These are phyloP conservation scores for Chascanopsetta lugubris DNA, from an alignment of 2,113 vertebrate genomes.

Conservation along the genomic window DNA sequence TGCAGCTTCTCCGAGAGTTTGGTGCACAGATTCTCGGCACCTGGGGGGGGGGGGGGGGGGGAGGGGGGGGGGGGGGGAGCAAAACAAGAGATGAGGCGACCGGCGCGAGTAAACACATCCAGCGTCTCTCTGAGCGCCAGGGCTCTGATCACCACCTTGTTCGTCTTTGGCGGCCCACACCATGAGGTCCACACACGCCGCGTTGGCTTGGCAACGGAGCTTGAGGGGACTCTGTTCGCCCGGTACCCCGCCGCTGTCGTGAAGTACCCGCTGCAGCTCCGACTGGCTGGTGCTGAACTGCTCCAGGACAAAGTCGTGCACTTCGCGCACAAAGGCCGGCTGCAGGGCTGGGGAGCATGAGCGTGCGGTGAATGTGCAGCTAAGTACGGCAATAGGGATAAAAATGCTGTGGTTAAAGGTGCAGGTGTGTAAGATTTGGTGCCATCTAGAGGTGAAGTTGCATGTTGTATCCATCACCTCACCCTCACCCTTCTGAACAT, in stretches of 20 bases:
- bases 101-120: slow-evolving; percentile 1
- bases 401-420: background rate
- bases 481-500: no score
- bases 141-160: slow-evolving; percentile 84
- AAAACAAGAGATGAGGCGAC: slow-evolving; percentile 16
- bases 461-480: no score
- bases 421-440: no score
- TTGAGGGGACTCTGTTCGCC: slow-evolving; percentile 90
- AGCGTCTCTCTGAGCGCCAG: slow-evolving; percentile 5
- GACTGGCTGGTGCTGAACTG: slow-evolving; percentile 95
- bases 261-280: slow-evolving; percentile 93
- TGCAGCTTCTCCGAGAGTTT: slow-evolving; percentile 96
- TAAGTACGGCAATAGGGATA: background rate
- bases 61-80: no score
- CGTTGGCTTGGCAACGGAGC: slow-evolving; percentile 95
- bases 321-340: slow-evolving; percentile 89
- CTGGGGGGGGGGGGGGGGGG: no score
- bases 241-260: slow-evolving; percentile 86
- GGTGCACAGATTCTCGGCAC: slow-evolving; percentile 94
- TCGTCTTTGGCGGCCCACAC: slow-evolving; percentile 98
- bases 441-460: no score
- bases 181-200: slow-evolving; percentile 97
- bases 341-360: slow-evolving; percentile 82
- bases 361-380: background rate
- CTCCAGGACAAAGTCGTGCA: slow-evolving; percentile 97